Evolutionary conservation across 2,113 vertebrate species (phyloP).

Genomic region (Neodontobutis hainanensis): DNA sequence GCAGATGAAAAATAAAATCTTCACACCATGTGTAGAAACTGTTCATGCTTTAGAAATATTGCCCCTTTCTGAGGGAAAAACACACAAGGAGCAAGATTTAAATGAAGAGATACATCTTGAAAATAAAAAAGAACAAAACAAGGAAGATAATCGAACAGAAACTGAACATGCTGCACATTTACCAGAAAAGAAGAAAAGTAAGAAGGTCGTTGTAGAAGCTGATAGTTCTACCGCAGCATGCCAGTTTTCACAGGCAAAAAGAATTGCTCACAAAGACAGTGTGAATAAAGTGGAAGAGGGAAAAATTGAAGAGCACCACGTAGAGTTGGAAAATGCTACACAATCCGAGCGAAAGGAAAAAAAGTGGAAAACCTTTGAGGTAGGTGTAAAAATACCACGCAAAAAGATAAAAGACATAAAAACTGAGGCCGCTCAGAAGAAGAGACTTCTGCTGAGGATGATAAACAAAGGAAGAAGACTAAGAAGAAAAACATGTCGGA

Average conservation of each 20-base stretch:
- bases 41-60: too few species aligned
- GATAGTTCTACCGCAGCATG: background rate
- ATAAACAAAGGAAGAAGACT: slow-evolving; percentile 6
- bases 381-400: background rate
- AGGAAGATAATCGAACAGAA: too few species aligned
- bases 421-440: background rate
- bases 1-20: too few species aligned
- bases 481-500: background rate
- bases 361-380: background rate
- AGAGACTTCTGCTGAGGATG: background rate
- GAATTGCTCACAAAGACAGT: too few species aligned
- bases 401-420: background rate
- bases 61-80: too few species aligned
- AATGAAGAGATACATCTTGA: too few species aligned
- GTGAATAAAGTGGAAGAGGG: too few species aligned
- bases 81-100: too few species aligned
- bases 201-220: background rate
- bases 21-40: too few species aligned
- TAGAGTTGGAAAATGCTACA: background rate
- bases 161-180: too few species aligned
- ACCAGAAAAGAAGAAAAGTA: background rate
- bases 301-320: too few species aligned
- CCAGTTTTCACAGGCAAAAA: background rate
- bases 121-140: too few species aligned
- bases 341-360: background rate